A percentile compares a stretch with the other conserved stretches of the same genome.
Conservation (phyloP, 2,797 vertebrate genomes). For the Pseudochirops cupreus region DNA sequence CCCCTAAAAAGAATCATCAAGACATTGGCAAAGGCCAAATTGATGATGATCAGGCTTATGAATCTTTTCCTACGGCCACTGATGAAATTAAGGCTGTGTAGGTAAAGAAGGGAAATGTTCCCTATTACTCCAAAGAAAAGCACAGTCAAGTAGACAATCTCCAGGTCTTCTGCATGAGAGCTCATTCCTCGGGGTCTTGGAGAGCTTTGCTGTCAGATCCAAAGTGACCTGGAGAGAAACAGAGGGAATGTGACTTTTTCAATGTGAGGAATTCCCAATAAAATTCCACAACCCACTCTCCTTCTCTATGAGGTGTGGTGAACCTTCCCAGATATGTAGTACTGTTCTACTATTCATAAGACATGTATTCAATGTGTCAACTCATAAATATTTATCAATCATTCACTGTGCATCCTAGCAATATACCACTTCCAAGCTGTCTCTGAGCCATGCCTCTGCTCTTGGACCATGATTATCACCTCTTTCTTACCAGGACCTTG, state of each 20-base stretch:
- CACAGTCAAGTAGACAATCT: neutral
- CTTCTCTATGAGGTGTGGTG: neutral
- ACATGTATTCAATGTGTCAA: neutral
- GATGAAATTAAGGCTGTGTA: neutral
- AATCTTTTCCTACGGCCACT: neutral
- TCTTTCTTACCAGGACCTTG: neutral
- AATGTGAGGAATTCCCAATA: neutral
- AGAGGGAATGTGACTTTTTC: neutral
- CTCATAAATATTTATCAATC: neutral
- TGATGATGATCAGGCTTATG: neutral
- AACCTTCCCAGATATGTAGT: neutral
- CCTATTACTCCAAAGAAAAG: neutral
- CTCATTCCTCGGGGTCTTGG: neutral
- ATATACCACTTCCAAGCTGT: neutral
- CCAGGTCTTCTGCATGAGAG: neutral
- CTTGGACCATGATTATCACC: neutral
- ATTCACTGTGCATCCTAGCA: neutral
- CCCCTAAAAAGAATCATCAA: neutral
- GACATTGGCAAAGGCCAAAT: neutral
- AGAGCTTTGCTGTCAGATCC: neutral
- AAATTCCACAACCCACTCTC: neutral
- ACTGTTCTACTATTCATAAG: neutral
- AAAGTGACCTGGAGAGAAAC: neutral
- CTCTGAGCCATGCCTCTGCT: neutral
- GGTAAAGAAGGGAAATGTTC: neutral